Evolutionary conservation across 2,113 vertebrate species (phyloP).

Genomic region (Hiodon tergisus): DNA sequence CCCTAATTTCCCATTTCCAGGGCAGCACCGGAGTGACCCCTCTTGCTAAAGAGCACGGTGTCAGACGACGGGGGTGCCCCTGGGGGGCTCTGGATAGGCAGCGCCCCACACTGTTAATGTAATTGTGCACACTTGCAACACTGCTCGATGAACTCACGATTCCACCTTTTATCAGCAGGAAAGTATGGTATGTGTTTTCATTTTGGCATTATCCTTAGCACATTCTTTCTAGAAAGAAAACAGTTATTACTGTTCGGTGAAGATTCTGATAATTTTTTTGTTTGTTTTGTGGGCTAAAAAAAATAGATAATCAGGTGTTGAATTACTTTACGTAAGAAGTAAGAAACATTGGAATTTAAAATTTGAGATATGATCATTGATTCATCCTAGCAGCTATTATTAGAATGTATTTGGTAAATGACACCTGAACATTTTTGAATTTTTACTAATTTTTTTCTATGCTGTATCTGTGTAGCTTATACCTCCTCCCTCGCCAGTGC

Average conservation of each 20-base stretch:
- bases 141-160: slow-evolving; percentile 84
- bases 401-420: slow-evolving; percentile 67
- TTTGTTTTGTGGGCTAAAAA: slow-evolving; percentile 30
- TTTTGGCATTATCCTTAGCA: no score
- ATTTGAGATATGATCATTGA: slow-evolving; percentile 61
- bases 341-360: slow-evolving; percentile 50
- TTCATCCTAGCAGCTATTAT: slow-evolving; percentile 60
- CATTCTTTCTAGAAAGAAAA: no score
- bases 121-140: slow-evolving; percentile 64
- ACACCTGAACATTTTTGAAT: slow-evolving; percentile 59
- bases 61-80: slow-evolving; percentile 69
- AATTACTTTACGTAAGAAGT: slow-evolving; percentile 47
- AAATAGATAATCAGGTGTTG: slow-evolving; percentile 60
- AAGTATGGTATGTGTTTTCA: neutral
- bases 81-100: slow-evolving; percentile 64
- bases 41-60: slow-evolving; percentile 70
- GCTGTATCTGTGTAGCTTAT: slow-evolving; percentile 49
- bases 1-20: slow-evolving; percentile 85
- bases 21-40: slow-evolving; percentile 72
- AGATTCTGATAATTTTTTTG: slow-evolving; percentile 24
- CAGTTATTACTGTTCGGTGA: neutral
- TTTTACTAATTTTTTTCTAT: slow-evolving; percentile 32
- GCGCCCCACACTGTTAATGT: slow-evolving; percentile 70
- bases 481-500: slow-evolving; percentile 17
- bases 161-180: slow-evolving; percentile 73